These are phyloP conservation scores for Pseudanteris insignis DNA, from an alignment of 2,888 invertebrate species.

Conservation along the genomic window DNA sequence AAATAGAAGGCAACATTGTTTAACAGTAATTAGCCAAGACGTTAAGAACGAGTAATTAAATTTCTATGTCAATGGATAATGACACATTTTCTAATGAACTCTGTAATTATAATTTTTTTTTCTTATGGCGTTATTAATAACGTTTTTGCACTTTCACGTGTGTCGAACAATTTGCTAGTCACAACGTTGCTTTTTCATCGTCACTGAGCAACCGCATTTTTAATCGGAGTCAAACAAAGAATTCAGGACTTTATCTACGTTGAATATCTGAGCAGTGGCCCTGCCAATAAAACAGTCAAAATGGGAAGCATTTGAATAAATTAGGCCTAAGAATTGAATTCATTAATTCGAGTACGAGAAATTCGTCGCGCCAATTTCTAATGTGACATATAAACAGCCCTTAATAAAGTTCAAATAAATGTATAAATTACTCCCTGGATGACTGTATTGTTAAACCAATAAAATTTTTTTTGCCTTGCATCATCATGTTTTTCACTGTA, in stretches of 20 bases:
- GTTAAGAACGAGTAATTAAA: slow-evolving; percentile 22
- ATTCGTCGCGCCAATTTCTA: too few species aligned
- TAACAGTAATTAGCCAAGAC: too few species aligned
- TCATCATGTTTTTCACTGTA: too few species aligned
- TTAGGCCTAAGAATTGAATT: slow-evolving; percentile 26
- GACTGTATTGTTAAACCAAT: too few species aligned
- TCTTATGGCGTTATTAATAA: slow-evolving; percentile 4
- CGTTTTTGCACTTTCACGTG: background rate
- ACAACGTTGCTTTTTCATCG: slow-evolving; percentile 7
- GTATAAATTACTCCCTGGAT: too few species aligned
- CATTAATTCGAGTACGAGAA: too few species aligned
- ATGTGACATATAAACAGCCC: too few species aligned
- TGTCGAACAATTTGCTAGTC: background rate
- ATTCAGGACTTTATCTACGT: slow-evolving; percentile 21
- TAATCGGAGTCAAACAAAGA: slow-evolving; percentile 6
- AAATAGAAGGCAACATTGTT: too few species aligned
- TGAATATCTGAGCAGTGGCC: slow-evolving; percentile 15
- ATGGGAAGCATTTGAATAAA: slow-evolving; percentile 28
- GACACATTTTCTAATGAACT: slow-evolving; percentile 34
- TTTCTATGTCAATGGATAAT: slow-evolving; percentile 34
- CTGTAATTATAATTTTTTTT: slow-evolving; percentile 23
- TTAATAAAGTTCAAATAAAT: too few species aligned
- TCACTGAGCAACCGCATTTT: slow-evolving; percentile 16
- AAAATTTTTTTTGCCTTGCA: too few species aligned
- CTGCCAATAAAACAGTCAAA: slow-evolving; percentile 38